These are phyloP conservation scores for Radopholus similis DNA, from an alignment of 1,140 invertebrate species.

Conservation along the genomic window DNA sequence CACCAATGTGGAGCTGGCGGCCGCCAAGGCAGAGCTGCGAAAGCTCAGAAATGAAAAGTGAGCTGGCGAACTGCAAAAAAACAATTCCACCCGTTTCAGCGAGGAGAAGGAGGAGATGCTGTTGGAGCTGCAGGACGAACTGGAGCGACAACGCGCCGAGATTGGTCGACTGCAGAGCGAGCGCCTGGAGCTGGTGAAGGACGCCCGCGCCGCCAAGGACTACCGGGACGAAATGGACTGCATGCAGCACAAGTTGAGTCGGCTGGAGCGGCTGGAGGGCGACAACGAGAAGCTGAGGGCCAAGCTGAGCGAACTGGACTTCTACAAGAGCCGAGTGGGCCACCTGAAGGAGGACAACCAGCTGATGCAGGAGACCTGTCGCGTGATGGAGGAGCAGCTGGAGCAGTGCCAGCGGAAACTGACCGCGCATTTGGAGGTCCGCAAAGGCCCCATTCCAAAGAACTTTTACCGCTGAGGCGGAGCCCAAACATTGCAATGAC, in stretches of 20 bases:
- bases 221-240: constrained; percentile 32
- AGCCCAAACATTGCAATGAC: no score
- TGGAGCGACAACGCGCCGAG: constrained; percentile 39
- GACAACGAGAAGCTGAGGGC: constrained; percentile 33
- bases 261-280: constrained; percentile 26
- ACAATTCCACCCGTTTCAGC: constrained; percentile 11
- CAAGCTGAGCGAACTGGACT: constrained; percentile 27
- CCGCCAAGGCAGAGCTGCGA: constrained; percentile 27
- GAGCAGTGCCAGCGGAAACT: constrained; percentile 32
- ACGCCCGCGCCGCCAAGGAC: constrained; percentile 35
- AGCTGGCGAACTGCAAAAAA: constrained; percentile 5
- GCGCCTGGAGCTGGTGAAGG: constrained; percentile 35
- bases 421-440: constrained; percentile 17
- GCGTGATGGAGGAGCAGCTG: constrained; percentile 34
- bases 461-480: no score
- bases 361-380: constrained; percentile 31
- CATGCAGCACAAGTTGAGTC: constrained; percentile 36
- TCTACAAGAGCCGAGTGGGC: constrained; percentile 28
- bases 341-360: constrained; percentile 32
- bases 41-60: constrained; percentile 35
- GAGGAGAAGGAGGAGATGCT: constrained; percentile 34
- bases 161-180: constrained; percentile 29
- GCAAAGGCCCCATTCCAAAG: not conserved
- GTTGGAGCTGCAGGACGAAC: constrained; percentile 33
- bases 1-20: constrained; percentile 32